A percentile compares a stretch with the other conserved stretches of the same genome.
Conservation (phyloP, 1,140 invertebrate species). For the Saccostrea cuccullata region DNA sequence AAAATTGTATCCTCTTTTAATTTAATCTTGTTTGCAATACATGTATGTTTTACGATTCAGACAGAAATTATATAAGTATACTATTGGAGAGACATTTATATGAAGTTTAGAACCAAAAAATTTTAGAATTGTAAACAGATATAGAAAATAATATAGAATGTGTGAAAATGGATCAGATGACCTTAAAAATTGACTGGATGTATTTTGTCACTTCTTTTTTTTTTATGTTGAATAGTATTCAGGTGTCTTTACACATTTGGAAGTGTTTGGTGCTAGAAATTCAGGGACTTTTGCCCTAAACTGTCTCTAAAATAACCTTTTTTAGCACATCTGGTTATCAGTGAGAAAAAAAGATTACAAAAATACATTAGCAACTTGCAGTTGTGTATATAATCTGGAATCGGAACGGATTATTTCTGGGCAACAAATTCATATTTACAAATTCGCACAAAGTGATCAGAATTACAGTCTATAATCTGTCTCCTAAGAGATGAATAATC, state of each 20-base stretch:
- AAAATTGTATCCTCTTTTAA: too few relatives aligned
- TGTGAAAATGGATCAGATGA: background rate
- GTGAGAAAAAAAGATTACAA: background rate
- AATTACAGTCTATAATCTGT: background rate
- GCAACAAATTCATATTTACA: background rate
- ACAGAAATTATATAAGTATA: background rate
- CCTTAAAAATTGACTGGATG: background rate
- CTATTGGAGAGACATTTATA: background rate
- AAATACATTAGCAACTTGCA: background rate
- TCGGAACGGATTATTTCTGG: background rate
- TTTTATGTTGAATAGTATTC: background rate
- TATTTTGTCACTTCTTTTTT: background rate
- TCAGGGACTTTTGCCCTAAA: background rate
- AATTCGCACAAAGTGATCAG: background rate
- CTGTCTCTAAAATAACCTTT: background rate
- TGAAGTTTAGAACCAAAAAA: background rate
- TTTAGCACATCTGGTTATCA: background rate
- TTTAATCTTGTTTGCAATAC: background rate
- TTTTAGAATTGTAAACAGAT: background rate
- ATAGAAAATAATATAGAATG: background rate
- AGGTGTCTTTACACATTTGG: background rate
- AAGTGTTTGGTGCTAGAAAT: background rate
- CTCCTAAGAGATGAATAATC: background rate
- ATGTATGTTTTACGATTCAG: background rate
- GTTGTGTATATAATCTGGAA: background rate